Conservation (phyloP, 2,113 vertebrate species). For the Bubo scandiacus region DNA sequence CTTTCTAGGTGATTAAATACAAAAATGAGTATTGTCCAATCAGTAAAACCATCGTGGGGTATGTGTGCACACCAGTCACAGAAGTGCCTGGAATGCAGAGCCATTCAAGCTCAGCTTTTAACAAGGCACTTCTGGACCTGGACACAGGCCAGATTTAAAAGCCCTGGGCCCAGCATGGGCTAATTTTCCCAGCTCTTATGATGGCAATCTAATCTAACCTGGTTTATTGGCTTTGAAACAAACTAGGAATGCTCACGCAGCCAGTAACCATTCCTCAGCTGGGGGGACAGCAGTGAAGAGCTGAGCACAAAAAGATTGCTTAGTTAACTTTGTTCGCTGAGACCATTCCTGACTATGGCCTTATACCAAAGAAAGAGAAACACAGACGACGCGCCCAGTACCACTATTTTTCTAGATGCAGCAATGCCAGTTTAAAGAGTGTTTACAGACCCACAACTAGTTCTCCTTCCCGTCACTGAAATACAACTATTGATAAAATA, state of each 20-base stretch:
- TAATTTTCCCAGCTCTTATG: background rate
- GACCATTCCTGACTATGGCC: background rate
- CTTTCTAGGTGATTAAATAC: constrained; percentile 24
- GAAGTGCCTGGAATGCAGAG: constrained; percentile 12
- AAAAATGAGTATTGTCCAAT: background rate
- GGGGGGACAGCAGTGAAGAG: background rate
- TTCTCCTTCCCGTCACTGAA: background rate
- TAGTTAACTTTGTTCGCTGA: background rate
- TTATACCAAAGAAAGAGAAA: background rate
- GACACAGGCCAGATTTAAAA: constrained; percentile 25
- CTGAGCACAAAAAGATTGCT: background rate
- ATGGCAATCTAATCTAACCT: background rate
- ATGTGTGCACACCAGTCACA: background rate
- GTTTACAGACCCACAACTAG: background rate
- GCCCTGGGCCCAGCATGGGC: background rate
- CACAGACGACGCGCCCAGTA: background rate
- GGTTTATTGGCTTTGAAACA: constrained; percentile 3
- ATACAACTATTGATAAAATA: background rate
- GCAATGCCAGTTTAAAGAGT: background rate
- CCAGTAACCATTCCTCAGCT: background rate
- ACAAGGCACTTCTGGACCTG: constrained; percentile 32
- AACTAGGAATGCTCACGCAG: background rate
- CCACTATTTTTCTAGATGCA: background rate
- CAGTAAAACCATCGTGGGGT: background rate
- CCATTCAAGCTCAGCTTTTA: constrained; percentile 23